Conservation (phyloP, 2,888 invertebrate species). For the Theretra japonica region DNA sequence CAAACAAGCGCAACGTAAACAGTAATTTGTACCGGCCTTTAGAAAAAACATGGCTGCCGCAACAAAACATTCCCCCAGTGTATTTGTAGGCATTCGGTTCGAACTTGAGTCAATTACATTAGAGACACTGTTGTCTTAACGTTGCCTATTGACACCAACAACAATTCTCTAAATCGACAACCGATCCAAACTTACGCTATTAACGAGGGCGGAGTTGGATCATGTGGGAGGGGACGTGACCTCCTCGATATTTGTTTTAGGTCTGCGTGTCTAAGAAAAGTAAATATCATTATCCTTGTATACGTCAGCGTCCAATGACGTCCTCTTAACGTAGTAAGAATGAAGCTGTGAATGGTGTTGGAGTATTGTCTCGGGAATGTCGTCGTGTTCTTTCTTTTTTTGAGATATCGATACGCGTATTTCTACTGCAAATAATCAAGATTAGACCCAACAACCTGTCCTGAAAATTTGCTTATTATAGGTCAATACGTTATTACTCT, state of each 20-base stretch:
- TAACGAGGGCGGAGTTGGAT: constrained; percentile 31
- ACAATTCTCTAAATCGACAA: constrained; percentile 34
- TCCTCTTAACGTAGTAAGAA: too few species aligned
- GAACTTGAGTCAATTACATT: constrained; percentile 27
- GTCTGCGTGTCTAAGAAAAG: neutral
- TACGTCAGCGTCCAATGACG: too few species aligned
- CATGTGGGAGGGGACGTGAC: neutral
- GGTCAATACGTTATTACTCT: too few species aligned
- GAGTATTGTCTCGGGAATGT: too few species aligned
- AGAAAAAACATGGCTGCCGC: constrained; percentile 5
- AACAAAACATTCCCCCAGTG: constrained; percentile 2
- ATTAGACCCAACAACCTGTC: too few species aligned
- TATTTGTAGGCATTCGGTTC: constrained; percentile 18
- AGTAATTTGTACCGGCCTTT: neutral
- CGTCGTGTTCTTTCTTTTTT: too few species aligned
- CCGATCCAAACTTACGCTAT: constrained; percentile 38
- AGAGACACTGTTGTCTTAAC: constrained; percentile 22
- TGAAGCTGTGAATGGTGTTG: too few species aligned
- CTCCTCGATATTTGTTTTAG: neutral
- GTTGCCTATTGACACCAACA: constrained; percentile 30
- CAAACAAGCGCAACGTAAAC: neutral
- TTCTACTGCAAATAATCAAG: too few species aligned
- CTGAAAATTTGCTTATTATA: too few species aligned
- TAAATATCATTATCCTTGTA: neutral
- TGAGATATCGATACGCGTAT: too few species aligned